Conservation (phyloP, 1,140 invertebrate genomes). For the Zaprionus nigranus region DNA sequence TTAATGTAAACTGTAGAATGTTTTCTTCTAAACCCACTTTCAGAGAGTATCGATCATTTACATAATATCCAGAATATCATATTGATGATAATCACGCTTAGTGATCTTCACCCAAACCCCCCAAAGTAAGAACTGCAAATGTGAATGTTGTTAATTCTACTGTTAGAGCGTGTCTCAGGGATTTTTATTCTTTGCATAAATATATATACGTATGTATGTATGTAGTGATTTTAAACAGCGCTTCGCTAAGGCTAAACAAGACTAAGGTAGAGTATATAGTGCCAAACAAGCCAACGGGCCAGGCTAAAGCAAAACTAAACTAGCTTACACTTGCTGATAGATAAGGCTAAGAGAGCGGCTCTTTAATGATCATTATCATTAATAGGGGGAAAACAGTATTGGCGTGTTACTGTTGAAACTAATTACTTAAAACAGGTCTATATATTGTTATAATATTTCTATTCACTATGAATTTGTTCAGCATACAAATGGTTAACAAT, state of each 20-base stretch:
- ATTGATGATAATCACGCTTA: conserved; percentile 5
- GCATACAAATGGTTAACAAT: not conserved
- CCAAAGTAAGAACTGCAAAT: not conserved
- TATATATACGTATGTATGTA: conserved; percentile 34
- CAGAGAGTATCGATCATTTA: not conserved
- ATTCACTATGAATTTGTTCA: not conserved
- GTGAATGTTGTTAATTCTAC: not conserved
- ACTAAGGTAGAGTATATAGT: conserved; percentile 39
- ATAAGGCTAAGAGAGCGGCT: conserved; percentile 6
- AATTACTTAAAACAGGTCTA: not conserved
- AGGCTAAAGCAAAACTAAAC: conserved; percentile 60
- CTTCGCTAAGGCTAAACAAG: conserved; percentile 63
- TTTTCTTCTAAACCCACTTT: not conserved
- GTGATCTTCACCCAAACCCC: not conserved
- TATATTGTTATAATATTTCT: not conserved
- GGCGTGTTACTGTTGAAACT: not conserved
- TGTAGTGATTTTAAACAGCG: conserved; percentile 30
- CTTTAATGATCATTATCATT: not conserved
- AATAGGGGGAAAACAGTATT: not conserved
- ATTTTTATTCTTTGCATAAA: conserved; percentile 1
- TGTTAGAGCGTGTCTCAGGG: not conserved
- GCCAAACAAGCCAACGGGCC: conserved; percentile 59
- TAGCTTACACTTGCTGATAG: conserved; percentile 46
- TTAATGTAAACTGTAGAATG: conserved; percentile 39
- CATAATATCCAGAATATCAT: not conserved